Base-by-base conservation (phyloP, 2,888 invertebrate genomes). In the Idaea aversata region DNA sequence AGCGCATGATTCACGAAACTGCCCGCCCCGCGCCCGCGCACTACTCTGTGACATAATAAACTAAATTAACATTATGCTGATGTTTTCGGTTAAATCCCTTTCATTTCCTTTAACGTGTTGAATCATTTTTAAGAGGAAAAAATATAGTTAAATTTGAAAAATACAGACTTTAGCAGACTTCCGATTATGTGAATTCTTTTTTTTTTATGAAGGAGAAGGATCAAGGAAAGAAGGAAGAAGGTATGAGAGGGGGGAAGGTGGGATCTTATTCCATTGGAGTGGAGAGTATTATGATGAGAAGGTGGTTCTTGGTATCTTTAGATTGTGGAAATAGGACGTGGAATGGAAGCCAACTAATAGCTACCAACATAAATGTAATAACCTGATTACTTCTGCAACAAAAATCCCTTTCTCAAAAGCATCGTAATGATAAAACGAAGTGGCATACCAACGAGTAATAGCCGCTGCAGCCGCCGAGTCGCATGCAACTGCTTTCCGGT, bases 401-500 rank as follows among this genome's bases (percentile, higher is more conserved):
- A 47, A 47, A 4, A 47, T 47, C 13, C 47, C 47, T 13, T 47
- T 47, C 47, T 47, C 38, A 59, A 13, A 61, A 63, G 61, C 34
- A 68, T 70, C 70, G 65, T 64, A 64, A 63, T 63, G 68, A 67
- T 71, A 66, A 63, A 61, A 61, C 70, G 72, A 74, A 73, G 3
- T 47, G 47, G 47, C 47, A 47, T 47, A 47, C 47, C 47, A 10
- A 10, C 47, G 10, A 47, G 47, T 47, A 47, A 47, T 47, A 47
- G 10, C 47, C 74, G 72, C 74, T 74, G 75, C 74, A 67, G 74
- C 72, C 74, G 80, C 79, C 80, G 78, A 78, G 82, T 78, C 81
- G 86, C 86, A 87, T 88, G 91, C 90, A 90, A 85, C 88, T 88
- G 86, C 88, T 88, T 88, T 88, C 91, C 90, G 91, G 89, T 91